Base-by-base conservation (phyloP, 2,113 vertebrate genomes). In the Takifugu flavidus region DNA sequence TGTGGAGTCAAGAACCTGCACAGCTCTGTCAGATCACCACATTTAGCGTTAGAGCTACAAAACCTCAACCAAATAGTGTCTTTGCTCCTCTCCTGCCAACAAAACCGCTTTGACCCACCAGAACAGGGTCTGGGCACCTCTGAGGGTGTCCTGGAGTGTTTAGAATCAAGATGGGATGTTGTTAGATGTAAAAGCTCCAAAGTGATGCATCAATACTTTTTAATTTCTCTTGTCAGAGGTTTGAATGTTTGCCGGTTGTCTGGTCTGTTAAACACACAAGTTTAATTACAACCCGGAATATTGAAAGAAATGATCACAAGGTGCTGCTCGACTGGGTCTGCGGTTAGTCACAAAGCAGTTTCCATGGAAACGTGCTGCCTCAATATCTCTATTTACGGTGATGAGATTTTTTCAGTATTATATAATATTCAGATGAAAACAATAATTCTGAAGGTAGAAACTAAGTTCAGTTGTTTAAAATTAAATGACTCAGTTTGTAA, bases 331-430 rank as follows among this genome's bases (percentile, higher is more conserved):
- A 28, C 62, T 78, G 56, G 53, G 31, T 78, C 59, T 52, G 50
- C 72, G 72, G 51, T 74, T 61, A 70, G 28, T 68, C 42, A 60
- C 65, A 51, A 67, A 74, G 61, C 61, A 68, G 88, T 90, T 86
- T 76, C 87, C 78, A 83, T 82, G 61, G 77, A 78, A 82, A 86
- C 87, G 56, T 70, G 31, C 64, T 64, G 61, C 54, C 39, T 65
- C 7, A 20, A 53, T 39, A 57, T 59, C 47, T 77, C 52, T 72
- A 63, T 71, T 79, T 66, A 58, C 67, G 75, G 69, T 59, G 15
- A 49, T 1, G 8, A 2, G 2, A 46, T 53, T 39, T 13, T 49
- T 65, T 64, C 64, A 53, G 11, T 65, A 6, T n/a, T 34, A 34
- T 34, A 62, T 20, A 13, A 31, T 2, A 45, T 13, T 15, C 13